A percentile compares a stretch with the other conserved stretches of the same genome.
Conservation (phyloP, 1,140 invertebrate species). For the Heliconius hewitsoni region DNA sequence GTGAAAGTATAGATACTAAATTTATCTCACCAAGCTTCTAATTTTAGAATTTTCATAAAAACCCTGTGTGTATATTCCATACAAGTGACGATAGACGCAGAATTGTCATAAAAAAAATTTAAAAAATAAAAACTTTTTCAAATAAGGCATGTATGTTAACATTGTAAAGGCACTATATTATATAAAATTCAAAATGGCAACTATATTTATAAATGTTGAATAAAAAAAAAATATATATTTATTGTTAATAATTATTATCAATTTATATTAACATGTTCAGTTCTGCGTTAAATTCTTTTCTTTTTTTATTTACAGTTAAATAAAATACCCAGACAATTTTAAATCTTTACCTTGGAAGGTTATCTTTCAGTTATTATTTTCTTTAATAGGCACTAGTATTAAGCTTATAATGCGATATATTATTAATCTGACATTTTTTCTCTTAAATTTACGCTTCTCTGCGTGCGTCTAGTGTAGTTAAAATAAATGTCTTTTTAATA, state of each 20-base stretch:
- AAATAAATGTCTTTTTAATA: not conserved
- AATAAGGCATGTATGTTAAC: slow-evolving; percentile 5
- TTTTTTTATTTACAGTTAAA: too few species aligned
- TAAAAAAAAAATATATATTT: not conserved
- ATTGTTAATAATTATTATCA: too few species aligned
- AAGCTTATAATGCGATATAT: not conserved
- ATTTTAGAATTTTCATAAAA: not conserved
- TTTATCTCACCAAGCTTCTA: not conserved
- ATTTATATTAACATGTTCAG: too few species aligned
- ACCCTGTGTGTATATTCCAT: not conserved
- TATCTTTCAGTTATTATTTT: not conserved
- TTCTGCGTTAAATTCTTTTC: too few species aligned
- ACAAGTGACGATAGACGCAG: not conserved
- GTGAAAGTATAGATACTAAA: not conserved
- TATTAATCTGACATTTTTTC: not conserved
- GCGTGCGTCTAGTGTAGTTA: not conserved
- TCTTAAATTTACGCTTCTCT: not conserved
- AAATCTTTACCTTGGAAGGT: too few species aligned
- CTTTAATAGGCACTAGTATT: not conserved
- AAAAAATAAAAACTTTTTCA: not conserved
- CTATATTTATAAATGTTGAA: not conserved
- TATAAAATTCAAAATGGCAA: not conserved
- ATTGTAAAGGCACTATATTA: slow-evolving; percentile 4
- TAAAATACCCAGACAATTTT: too few species aligned
- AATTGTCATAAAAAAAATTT: not conserved